Evolutionary conservation across 1,140 invertebrate genomes (phyloP).

Genomic region (Macrotrachela quadricornifera): DNA sequence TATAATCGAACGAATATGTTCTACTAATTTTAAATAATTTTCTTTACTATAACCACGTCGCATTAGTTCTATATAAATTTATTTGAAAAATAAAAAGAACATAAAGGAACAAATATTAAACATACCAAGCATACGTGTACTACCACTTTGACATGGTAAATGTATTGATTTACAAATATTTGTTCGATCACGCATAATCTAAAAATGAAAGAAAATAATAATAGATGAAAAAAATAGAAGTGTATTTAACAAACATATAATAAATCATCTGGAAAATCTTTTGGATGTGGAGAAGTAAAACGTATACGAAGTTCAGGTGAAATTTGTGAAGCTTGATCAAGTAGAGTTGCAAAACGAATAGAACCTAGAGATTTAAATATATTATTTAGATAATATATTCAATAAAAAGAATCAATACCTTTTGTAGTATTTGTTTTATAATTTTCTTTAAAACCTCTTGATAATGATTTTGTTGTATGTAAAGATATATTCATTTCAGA

Average conservation of each 20-base stretch:
- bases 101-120: too few species aligned
- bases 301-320: conserved; percentile 74
- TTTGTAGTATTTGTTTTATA: not conserved
- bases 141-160: conserved; percentile 79
- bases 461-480: conserved; percentile 10
- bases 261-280: conserved; percentile 87
- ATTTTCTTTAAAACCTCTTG: too few species aligned
- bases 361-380: conserved; percentile 1
- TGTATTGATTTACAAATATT: conserved; percentile 81
- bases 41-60: conserved; percentile 9
- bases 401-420: not conserved
- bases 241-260: conserved; percentile 6
- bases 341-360: conserved; percentile 11
- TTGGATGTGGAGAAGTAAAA: conserved; percentile 91
- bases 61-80: conserved; percentile 10
- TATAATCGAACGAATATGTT: not conserved
- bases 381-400: not conserved
- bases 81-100: too few species aligned
- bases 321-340: conserved; percentile 52
- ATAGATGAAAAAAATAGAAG: too few species aligned
- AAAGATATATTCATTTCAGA: conserved; percentile 19
- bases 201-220: conserved; percentile 39
- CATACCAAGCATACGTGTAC: conserved; percentile 26
- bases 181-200: conserved; percentile 50
- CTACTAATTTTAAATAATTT: not conserved